Base-by-base conservation (phyloP, 2,888 invertebrate genomes). In the Dastarcus helophoroides region DNA sequence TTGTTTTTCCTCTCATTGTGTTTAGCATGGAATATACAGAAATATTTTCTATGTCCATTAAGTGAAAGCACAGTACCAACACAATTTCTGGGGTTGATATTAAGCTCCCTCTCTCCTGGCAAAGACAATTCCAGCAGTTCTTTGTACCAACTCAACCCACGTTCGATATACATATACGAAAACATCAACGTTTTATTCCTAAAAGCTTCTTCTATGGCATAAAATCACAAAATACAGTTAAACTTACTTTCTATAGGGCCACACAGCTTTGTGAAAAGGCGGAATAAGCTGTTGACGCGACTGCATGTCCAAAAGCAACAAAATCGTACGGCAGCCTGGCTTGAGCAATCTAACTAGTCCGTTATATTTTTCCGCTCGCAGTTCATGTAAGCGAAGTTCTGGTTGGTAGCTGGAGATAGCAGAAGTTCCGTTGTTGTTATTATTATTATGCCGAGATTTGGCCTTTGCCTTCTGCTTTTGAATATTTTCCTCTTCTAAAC, bases 21-120 rank as follows among this genome's bases (percentile, higher is more conserved):
- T 63, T 89, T 93, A 33, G 90, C 90, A 66, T 98, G 97, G 66
- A 94, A 98, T 70, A 98, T 93, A 61, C 93, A 95, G 68, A 93
- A 97, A 69, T 97, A 95, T 65, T 91, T 90, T 40, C 95, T 73
- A 65, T 91, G 89, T 13, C 97, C 95, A 65, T 97, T 97, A 40
- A 98, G 67, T 2, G 94, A 84, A 26, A 98, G 68, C 35, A 98
- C 95, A 3, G 93, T 93, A 31, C 97, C 97, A 23, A 95, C 82
- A 58, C 95, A 95, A 67, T 97, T 95, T 47, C 90, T 76, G 12
- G 91, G 88, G 68, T 95, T 97, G 37, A 98, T 93, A 41, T 80
- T 78, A 42, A 91, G 67, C 51, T 83, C 82, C 38, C 79, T 71
- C 23, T 78, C 75, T 49, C 86, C 84, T 31, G 86, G 80, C 36